phyloP scores from a whole-genome alignment of 2,797 vertebrate genomes.

The Myotis myotis region DNA sequence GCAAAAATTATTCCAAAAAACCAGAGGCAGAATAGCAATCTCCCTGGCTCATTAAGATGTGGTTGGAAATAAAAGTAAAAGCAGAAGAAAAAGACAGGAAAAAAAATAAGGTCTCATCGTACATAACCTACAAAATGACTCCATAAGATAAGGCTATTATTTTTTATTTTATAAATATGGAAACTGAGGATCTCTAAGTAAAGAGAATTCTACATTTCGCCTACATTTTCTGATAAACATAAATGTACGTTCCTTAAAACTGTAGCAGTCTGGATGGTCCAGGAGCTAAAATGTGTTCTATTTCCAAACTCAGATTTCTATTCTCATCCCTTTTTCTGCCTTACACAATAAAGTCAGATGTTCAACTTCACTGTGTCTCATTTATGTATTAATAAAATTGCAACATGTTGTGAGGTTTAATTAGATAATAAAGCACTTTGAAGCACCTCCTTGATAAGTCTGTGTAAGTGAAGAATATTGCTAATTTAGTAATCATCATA shows the following conservation, averaged over 20 bases:
- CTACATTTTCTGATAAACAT: not conserved
- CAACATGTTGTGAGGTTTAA: slow-evolving; percentile 70
- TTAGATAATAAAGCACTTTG: slow-evolving; percentile 71
- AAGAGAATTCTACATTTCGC: not conserved
- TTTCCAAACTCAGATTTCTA: not conserved
- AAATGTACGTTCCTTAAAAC: not conserved
- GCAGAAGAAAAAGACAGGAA: not conserved
- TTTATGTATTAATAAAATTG: slow-evolving; percentile 64
- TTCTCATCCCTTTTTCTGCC: not conserved
- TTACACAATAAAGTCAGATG: not conserved
- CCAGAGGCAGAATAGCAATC: not conserved
- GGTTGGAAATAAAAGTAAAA: not conserved
- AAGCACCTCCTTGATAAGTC: slow-evolving; percentile 7
- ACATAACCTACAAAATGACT: not conserved
- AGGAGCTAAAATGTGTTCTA: not conserved
- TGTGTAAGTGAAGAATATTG: not conserved
- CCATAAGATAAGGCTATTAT: not conserved
- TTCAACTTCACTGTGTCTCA: not conserved
- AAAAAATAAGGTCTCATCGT: not conserved
- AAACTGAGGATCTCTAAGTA: not conserved
- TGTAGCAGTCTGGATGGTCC: not conserved
- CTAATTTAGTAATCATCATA: slow-evolving; percentile 21
- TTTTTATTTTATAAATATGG: not conserved
- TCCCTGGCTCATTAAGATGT: not conserved
- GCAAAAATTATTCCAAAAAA: not conserved